These are phyloP conservation scores for Brachionus asplanchnoidis DNA, from an alignment of 1,140 invertebrate species.

Conservation along the genomic window DNA sequence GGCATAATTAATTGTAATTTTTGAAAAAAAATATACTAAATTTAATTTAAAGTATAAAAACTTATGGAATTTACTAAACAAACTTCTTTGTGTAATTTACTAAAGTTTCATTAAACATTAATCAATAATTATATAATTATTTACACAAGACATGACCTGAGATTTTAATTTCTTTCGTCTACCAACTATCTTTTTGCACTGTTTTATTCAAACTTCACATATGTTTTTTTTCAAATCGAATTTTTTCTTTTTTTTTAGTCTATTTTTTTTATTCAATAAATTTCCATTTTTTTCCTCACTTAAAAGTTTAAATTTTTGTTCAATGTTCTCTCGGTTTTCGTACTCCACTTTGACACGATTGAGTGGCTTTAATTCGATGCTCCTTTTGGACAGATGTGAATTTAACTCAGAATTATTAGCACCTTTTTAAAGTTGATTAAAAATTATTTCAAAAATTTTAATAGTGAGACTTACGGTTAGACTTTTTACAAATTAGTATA, in stretches of 20 bases:
- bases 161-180: not conserved
- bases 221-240: not conserved
- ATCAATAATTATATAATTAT: too few species aligned
- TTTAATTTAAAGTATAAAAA: too few species aligned
- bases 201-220: not conserved
- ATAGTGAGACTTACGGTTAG: not conserved
- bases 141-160: not conserved
- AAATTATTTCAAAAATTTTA: not conserved
- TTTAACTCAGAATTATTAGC: not conserved
- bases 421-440: not conserved
- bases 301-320: not conserved
- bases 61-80: too few species aligned
- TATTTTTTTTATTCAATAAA: not conserved
- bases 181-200: not conserved
- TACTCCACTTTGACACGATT: not conserved
- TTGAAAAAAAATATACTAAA: too few species aligned
- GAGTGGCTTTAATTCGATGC: not conserved
- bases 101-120: too few species aligned
- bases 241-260: not conserved
- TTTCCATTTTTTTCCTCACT: not conserved
- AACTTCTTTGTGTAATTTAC: too few species aligned
- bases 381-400: not conserved
- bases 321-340: not conserved
- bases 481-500: not conserved
- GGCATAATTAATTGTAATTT: too few species aligned